Conservation (phyloP, 2,113 vertebrate genomes). For the Dicaeum eximium region DNA sequence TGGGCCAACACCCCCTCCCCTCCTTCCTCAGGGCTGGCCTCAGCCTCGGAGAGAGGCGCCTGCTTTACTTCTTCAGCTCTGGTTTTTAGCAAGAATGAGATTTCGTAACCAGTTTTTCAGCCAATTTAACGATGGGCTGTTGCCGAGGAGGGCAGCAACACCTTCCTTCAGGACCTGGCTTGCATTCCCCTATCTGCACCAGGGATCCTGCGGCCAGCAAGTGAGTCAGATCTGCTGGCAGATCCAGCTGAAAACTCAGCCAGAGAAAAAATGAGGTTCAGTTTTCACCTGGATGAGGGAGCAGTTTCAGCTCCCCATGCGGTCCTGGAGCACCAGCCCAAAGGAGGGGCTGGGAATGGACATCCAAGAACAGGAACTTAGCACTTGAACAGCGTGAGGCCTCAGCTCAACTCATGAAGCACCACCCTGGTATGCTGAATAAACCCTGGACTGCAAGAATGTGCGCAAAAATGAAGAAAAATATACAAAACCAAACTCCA, state of each 20-base stretch:
- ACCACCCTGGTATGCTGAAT: background rate
- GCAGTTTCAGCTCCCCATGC: background rate
- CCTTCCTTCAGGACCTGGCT: constrained; percentile 42
- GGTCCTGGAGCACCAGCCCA: background rate
- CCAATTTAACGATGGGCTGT: background rate
- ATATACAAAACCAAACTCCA: background rate
- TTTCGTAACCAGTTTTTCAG: background rate
- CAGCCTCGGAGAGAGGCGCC: rapidly evolving
- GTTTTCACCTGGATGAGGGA: constrained; percentile 12
- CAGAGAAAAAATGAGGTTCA: background rate
- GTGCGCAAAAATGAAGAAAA: background rate
- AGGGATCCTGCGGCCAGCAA: background rate
- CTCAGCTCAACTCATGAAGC: background rate
- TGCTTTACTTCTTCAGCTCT: background rate
- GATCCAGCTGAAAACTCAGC: background rate
- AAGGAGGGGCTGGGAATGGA: background rate
- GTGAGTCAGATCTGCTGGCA: constrained; percentile 26
- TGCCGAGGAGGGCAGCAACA: background rate
- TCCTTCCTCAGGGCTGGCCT: background rate
- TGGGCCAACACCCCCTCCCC: background rate
- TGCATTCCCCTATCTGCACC: background rate
- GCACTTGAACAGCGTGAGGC: background rate
- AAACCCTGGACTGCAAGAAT: background rate
- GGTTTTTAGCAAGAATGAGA: background rate
- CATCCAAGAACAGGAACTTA: background rate